phyloP scores from a whole-genome alignment of 35 echinoderm and acorn worm species.

The Ophiothrix spiculata region DNA sequence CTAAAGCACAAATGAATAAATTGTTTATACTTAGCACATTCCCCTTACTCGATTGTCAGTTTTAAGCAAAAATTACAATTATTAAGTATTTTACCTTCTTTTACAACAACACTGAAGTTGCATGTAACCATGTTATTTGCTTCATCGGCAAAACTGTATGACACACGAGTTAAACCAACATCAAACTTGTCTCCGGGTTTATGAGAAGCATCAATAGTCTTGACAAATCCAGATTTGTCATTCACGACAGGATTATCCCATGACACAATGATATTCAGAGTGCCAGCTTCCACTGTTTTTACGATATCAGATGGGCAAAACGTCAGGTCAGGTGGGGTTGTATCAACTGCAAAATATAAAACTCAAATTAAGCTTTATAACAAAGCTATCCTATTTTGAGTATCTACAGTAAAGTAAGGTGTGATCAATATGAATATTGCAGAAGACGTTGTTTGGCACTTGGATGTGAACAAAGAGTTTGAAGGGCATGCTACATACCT shows the following conservation, averaged over 20 bases:
- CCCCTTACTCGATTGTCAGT: too few relatives aligned
- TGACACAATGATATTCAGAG: not conserved
- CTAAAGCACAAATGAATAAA: too few relatives aligned
- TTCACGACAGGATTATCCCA: not conserved
- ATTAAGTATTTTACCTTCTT: not conserved
- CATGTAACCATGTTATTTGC: not conserved
- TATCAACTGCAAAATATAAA: not conserved
- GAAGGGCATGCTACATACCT: not conserved
- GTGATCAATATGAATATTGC: not conserved
- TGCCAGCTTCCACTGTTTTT: not conserved
- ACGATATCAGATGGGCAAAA: not conserved
- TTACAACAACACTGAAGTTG: not conserved
- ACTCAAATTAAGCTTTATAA: not conserved
- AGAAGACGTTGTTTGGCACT: not conserved
- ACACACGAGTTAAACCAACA: not conserved
- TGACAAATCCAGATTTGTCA: not conserved
- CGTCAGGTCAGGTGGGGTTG: not conserved
- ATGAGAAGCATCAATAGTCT: not conserved
- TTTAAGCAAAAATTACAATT: too few relatives aligned
- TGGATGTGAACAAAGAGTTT: not conserved
- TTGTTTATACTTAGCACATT: too few relatives aligned
- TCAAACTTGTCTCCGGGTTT: not conserved
- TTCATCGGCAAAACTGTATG: not conserved
- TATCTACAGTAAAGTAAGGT: not conserved
- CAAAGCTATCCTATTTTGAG: not conserved